Percentiles rank a stretch among this genome's conserved stretches.
Conservation (phyloP, 2,888 invertebrate genomes). For the Cheilosia pagana region DNA sequence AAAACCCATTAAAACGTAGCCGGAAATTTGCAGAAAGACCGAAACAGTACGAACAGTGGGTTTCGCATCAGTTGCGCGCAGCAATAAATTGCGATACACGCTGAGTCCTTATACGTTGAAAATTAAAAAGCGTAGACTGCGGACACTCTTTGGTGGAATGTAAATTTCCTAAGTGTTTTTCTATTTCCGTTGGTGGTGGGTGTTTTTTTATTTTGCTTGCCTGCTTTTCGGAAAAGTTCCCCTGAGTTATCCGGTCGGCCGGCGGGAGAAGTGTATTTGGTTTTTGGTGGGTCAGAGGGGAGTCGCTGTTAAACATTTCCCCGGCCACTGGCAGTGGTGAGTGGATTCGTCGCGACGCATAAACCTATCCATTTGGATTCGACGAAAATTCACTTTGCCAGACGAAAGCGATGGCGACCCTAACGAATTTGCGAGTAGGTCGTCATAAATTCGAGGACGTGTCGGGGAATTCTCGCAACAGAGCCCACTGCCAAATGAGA, state of each 20-base stretch:
- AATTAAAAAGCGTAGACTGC: background rate
- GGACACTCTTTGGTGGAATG: background rate
- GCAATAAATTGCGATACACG: background rate
- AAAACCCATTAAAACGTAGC: background rate
- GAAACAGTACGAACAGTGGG: background rate
- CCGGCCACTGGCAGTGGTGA: background rate
- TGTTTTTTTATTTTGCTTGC: background rate
- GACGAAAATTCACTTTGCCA: background rate
- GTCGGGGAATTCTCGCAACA: background rate
- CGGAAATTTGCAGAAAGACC: background rate
- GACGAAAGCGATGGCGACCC: background rate
- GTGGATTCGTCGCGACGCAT: background rate
- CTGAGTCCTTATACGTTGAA: background rate
- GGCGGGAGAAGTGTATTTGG: background rate
- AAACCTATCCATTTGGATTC: background rate
- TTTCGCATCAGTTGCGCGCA: background rate
- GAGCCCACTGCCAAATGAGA: background rate
- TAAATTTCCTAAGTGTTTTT: background rate
- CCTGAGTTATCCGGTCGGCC: background rate
- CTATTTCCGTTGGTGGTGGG: background rate
- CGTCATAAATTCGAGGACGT: slow-evolving; percentile 1
- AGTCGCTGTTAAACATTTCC: too few species aligned
- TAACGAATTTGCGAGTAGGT: background rate
- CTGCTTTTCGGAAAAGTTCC: background rate
- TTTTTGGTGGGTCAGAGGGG: background rate